phyloP scores from a whole-genome alignment of 2,113 vertebrate species.

The Oncorhynchus mykiss region DNA sequence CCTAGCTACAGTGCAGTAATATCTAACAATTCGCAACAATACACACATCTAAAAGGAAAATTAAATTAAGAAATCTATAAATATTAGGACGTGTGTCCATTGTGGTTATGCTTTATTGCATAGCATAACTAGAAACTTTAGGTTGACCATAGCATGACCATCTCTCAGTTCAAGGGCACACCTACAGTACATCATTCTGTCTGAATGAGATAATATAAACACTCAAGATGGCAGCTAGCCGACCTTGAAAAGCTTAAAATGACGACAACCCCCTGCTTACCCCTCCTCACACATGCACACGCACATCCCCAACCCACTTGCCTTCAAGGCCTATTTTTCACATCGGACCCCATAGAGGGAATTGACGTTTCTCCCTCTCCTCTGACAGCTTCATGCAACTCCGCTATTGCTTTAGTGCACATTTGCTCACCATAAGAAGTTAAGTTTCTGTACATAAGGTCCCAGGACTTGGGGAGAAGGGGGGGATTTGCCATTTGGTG shows the following conservation, averaged over 20 bases:
- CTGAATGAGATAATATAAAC: slow-evolving; percentile 54
- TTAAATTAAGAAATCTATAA: too few species aligned
- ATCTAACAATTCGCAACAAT: too few species aligned
- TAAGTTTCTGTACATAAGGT: slow-evolving; percentile 75
- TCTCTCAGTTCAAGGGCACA: slow-evolving; percentile 45
- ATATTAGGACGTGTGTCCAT: too few species aligned
- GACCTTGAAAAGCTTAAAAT: slow-evolving; percentile 60
- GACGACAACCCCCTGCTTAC: slow-evolving; percentile 57
- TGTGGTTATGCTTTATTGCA: neutral
- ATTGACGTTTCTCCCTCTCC: slow-evolving; percentile 57
- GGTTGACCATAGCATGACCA: slow-evolving; percentile 35
- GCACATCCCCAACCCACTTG: neutral
- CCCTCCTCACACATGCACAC: slow-evolving; percentile 16
- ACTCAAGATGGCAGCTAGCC: slow-evolving; percentile 52
- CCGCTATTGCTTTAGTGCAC: slow-evolving; percentile 65
- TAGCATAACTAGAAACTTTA: slow-evolving; percentile 21
- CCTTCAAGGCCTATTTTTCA: slow-evolving; percentile 37
- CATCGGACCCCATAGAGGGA: slow-evolving; percentile 48
- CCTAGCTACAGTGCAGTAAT: too few species aligned
- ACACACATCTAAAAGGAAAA: too few species aligned
- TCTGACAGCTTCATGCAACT: slow-evolving; percentile 63
- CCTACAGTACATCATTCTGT: slow-evolving; percentile 48
- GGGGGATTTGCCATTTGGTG: slow-evolving; percentile 50
- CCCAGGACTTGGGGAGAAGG: slow-evolving; percentile 64
- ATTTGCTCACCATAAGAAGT: slow-evolving; percentile 78